A percentile compares a stretch with the other conserved stretches of the same genome.
These are phyloP conservation scores for Criorhina ranunculi DNA, from an alignment of 2,888 invertebrate genomes.

Conservation along the genomic window DNA sequence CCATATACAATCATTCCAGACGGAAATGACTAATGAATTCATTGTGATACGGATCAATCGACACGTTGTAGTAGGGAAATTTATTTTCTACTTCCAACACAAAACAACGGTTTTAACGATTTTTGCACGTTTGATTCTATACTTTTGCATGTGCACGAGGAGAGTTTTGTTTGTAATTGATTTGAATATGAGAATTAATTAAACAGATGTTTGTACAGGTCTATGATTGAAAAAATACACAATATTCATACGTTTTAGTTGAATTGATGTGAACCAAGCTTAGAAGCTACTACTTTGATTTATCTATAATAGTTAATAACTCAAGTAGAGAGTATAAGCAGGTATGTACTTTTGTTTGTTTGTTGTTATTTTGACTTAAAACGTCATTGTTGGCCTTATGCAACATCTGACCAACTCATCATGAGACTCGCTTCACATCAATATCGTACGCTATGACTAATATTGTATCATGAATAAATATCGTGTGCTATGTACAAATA, in stretches of 20 bases:
- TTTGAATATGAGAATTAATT: slow-evolving; percentile 44
- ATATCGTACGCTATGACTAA: too few species aligned
- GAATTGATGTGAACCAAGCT: neutral
- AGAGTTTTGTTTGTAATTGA: slow-evolving; percentile 29
- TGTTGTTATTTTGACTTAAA: too few species aligned
- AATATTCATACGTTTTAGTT: slow-evolving; percentile 1
- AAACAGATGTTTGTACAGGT: neutral
- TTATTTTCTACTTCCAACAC: slow-evolving; percentile 38
- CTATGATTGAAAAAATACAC: neutral
- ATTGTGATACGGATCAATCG: slow-evolving; percentile 70
- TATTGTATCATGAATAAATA: too few species aligned
- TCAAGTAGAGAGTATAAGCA: too few species aligned
- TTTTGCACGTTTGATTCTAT: slow-evolving; percentile 34
- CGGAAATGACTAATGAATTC: slow-evolving; percentile 73
- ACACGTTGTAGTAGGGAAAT: slow-evolving; percentile 47
- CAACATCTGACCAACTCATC: too few species aligned
- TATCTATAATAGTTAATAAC: too few species aligned
- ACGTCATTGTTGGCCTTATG: too few species aligned
- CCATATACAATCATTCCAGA: slow-evolving; percentile 21
- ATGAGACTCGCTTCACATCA: too few species aligned
- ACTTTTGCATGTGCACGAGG: neutral
- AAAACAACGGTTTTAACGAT: slow-evolving; percentile 41
- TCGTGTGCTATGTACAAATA: too few species aligned
- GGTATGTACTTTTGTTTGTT: too few species aligned
- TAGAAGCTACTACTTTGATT: too few species aligned